These are phyloP conservation scores for Cyanocitta stelleri DNA, from an alignment of 2,113 vertebrate genomes.

Conservation along the genomic window DNA sequence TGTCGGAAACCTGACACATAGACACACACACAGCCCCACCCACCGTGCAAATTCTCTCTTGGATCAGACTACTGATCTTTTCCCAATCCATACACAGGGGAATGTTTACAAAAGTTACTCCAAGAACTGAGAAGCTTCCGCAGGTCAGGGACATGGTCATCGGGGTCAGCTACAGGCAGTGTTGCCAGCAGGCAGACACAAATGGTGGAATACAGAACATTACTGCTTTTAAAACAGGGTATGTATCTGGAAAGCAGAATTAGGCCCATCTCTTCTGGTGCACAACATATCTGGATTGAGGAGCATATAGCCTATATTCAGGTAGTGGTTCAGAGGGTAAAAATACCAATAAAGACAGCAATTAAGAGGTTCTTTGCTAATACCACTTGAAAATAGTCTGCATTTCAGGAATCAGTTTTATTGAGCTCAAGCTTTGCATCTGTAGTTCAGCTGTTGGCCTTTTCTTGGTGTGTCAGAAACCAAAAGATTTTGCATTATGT, in stretches of 20 bases:
- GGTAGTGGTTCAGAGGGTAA: neutral
- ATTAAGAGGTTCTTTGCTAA: neutral
- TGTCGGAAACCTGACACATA: neutral
- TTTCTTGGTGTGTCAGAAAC: neutral
- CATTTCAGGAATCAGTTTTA: neutral
- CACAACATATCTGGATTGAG: accelerated
- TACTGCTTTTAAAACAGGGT: neutral
- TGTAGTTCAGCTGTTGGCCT: neutral
- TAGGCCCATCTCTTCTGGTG: neutral
- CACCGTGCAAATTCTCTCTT: neutral
- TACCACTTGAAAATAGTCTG: neutral
- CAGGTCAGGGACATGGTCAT: no score
- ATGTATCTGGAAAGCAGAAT: neutral
- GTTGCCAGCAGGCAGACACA: neutral
- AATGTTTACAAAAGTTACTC: neutral
- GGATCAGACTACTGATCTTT: neutral
- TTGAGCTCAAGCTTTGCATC: neutral
- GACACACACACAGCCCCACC: no score
- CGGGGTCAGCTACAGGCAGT: neutral
- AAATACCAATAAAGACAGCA: neutral
- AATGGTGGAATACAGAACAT: accelerated
- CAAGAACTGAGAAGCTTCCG: neutral
- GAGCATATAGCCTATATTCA: neutral
- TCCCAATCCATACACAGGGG: accelerated
- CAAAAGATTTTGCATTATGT: neutral